A percentile compares a stretch with the other conserved stretches of the same genome.
phyloP scores from a whole-genome alignment of 2,797 vertebrate genomes.

The Erethizon dorsatum region DNA sequence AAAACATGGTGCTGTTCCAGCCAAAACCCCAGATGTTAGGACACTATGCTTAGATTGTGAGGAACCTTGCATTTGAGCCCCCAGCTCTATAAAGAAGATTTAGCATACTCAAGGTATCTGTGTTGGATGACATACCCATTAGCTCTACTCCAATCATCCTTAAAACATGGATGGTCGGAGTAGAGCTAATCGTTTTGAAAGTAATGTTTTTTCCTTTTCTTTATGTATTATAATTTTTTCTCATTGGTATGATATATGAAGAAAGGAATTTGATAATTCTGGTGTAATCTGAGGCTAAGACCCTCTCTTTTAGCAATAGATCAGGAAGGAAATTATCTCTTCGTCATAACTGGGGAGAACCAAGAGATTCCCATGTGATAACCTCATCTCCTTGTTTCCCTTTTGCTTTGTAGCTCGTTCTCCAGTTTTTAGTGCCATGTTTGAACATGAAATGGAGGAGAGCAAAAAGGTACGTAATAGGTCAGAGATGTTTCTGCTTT shows the following conservation, averaged over 20 bases:
- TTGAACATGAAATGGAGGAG: constrained; percentile 97
- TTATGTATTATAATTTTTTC: constrained; percentile 51
- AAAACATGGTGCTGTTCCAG: not conserved
- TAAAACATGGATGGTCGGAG: constrained; percentile 45
- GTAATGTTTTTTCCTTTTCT: not conserved
- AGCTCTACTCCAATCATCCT: not conserved
- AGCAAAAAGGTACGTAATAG: constrained; percentile 93
- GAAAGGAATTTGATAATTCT: constrained; percentile 63
- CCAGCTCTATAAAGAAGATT: not conserved
- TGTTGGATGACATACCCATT: not conserved
- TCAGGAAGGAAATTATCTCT: not conserved
- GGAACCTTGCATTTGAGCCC: constrained; percentile 32
- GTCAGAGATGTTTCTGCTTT: not conserved
- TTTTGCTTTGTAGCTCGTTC: constrained; percentile 92
- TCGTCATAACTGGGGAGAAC: not conserved
- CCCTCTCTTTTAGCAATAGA: not conserved
- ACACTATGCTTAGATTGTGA: not conserved
- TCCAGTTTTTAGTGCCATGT: constrained; percentile 97
- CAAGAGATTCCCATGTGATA: constrained; percentile 12
- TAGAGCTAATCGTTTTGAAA: constrained; percentile 65
- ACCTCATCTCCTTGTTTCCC: constrained; percentile 40
- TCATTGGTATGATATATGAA: not conserved
- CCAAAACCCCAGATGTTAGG: not conserved
- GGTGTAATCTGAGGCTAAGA: constrained; percentile 30
- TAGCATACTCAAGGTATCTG: not conserved